phyloP scores from a whole-genome alignment of 1,140 invertebrate species.

The Ostrea denselamellosa region DNA sequence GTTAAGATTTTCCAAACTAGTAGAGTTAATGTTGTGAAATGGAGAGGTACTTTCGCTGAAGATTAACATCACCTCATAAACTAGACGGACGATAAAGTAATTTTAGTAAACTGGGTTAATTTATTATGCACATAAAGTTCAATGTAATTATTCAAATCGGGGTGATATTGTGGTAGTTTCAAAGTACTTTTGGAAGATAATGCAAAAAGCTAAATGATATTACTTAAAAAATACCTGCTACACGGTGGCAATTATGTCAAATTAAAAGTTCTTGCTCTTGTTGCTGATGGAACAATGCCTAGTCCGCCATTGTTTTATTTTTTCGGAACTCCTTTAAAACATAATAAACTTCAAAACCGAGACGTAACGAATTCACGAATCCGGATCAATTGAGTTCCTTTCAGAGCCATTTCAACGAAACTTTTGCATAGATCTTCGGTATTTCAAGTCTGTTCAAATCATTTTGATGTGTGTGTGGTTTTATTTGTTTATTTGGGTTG shows the following conservation, averaged over 20 bases:
- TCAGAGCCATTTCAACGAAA: too few species aligned
- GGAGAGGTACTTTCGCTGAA: too few species aligned
- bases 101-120: constrained; percentile 37
- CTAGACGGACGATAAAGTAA: background rate
- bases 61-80: background rate
- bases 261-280: background rate
- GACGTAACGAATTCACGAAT: background rate
- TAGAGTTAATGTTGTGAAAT: too few species aligned
- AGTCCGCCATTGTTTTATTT: constrained; percentile 14
- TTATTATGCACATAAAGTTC: constrained; percentile 13
- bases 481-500: too few species aligned
- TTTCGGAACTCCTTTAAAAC: background rate
- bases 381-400: too few species aligned
- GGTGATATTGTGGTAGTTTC: background rate
- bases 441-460: too few species aligned
- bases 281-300: background rate
- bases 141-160: background rate
- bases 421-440: too few species aligned
- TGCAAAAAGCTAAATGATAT: background rate
- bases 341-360: background rate
- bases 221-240: background rate
- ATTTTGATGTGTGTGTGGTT: too few species aligned
- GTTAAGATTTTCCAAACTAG: too few species aligned
- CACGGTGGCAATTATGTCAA: background rate
- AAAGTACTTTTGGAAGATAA: background rate